Percentiles rank a stretch among this genome's conserved stretches.
Conservation (phyloP, 1,140 invertebrate species). For the Harpegnathos saltator region DNA sequence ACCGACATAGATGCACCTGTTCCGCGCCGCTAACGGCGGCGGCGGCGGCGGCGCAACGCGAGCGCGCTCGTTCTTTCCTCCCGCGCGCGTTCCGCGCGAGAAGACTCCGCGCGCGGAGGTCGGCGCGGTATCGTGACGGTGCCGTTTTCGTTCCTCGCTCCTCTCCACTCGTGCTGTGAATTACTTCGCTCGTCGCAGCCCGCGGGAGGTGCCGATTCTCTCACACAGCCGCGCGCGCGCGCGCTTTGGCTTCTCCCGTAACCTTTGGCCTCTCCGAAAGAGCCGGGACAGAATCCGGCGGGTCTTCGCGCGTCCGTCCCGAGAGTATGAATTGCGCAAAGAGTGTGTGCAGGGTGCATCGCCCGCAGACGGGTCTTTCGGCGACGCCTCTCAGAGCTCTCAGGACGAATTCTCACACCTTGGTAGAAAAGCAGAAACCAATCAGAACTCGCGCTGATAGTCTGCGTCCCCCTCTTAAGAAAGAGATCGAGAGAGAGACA, state of each 20-base stretch:
- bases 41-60: conserved; percentile 24
- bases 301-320: too few relatives aligned
- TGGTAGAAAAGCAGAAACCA: too few relatives aligned
- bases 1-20: conserved; percentile 73
- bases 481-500: too few relatives aligned
- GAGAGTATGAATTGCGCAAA: not conserved
- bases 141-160: conserved; percentile 55
- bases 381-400: too few relatives aligned
- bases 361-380: too few relatives aligned
- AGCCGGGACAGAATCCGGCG: too few relatives aligned
- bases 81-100: conserved; percentile 58
- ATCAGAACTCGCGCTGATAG: too few relatives aligned
- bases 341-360: too few relatives aligned
- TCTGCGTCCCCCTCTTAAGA: too few relatives aligned
- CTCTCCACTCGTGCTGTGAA: conserved; percentile 66
- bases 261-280: not conserved
- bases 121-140: conserved; percentile 55
- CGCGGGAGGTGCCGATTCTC: conserved; percentile 35
- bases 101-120: conserved; percentile 57
- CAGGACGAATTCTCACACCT: too few relatives aligned
- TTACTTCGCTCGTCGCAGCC: conserved; percentile 58
- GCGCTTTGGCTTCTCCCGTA: not conserved
- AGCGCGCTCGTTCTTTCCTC: conserved; percentile 55
- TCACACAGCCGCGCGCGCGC: conserved; percentile 31
- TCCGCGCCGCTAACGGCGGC: conserved; percentile 54